Evolutionary conservation across 2,113 vertebrate species (phyloP), one percentile per base, ranked within the genome.

Genomic region (Pelobates fuscus): DNA sequence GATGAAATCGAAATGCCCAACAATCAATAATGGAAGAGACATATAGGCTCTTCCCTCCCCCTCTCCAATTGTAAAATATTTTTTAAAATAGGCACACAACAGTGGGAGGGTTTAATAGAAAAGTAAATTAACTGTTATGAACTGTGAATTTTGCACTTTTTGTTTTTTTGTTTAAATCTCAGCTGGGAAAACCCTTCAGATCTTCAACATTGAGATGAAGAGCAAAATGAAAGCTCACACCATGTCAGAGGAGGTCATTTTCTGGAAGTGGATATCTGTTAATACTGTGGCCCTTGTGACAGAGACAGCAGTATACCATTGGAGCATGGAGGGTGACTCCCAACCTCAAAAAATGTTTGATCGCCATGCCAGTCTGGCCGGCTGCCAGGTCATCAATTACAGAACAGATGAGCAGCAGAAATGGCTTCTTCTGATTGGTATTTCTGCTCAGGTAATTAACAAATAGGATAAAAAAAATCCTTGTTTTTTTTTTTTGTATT

Each of bases 171-270:
- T 79, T 86, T 65, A 70, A 11, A 7, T 62, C 43, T 78, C 80
- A 98, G 96, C 95, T 67, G 95, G 93, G 64, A 97, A 96, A 87
- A 96, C 91, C 0, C 93, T 98, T 79, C 96, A 97, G 81, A 97
- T 97, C 77, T 96, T 97, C 84, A 97, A 97, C 87, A 97, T 97
- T 72, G 96, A 97, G 85, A 95, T 95, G 93, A 97, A 97, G 88
- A 97, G 94, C 77, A 97, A 97, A 87, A 88, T 96, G 90, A 98
- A 96, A 86, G 93, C 95, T 60, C 94, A 98, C 81, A 94, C 92
- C 0, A 95, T 95, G 93, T 87, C 92, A 0, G 96, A 98, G 55
- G 95, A 97, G 73, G 93, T 97, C 78, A 90, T 95, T 85, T 98
- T 98, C 85, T 98, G 95, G 95, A 98, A 96, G 73, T 96, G 95